Evolutionary conservation across 2,113 vertebrate species (phyloP), one percentile per base, ranked within the genome.

Genomic region (Rhabdornis inornatus): DNA sequence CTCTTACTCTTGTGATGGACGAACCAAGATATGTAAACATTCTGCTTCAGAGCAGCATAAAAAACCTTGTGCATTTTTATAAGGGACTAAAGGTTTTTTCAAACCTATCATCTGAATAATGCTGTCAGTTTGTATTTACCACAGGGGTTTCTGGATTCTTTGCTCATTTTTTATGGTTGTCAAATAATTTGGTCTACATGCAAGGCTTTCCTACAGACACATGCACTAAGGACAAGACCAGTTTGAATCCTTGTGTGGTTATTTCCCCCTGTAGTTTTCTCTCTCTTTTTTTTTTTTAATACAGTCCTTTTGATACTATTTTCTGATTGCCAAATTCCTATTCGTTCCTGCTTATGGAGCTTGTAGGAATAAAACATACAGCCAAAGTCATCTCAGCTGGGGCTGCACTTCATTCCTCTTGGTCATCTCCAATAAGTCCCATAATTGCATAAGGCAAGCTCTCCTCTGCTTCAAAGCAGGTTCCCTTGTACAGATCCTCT

Each of bases 121-220:
- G 57, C 70, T 95, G 90, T 92, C 91, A 90, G 89, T 91, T 96
- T 84, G 49, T 63, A 90, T 95, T 95, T 94, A 89, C 82, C 76
- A 65, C 37, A 39, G 24, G 10, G 40, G 63, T 75, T 89, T 95
- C 78, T 92, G 68, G 40, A 90, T 83, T 35, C 21, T 91, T 90
- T 91, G 63, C 50, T 77, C 30, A 70, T 85, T 89, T 87, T 92
- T 77, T 57, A 77, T 76, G 82, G 82, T 79, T 91, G 71, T 92
- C 95, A 92, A 83, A 78, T 81, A 92, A 94, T 94, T 95, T 89
- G 33, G 11, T 94, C 47, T 52, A 89, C 70, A 52, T 70, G 40
- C 24, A 83, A 93, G 91, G 37, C 44, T 39, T 77, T 91, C n/a
- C 55, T 83, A 61, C 22, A 71, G 57, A 66, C 20, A 33, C 14